phyloP scores from a whole-genome alignment of 2,888 invertebrate genomes.

The Pyrochroa serraticornis region DNA sequence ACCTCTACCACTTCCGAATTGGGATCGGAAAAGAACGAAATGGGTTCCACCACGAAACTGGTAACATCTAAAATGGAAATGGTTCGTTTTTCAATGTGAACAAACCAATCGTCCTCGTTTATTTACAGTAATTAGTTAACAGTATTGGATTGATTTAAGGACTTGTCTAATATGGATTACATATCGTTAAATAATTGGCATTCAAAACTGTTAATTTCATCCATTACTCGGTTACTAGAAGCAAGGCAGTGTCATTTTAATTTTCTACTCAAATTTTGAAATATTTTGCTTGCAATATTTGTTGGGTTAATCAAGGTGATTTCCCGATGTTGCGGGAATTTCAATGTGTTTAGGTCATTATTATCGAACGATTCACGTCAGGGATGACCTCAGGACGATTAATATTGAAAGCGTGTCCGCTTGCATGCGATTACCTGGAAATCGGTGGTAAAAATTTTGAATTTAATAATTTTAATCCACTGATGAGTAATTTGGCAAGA shows the following conservation, averaged over 20 bases:
- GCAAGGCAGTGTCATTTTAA: background rate
- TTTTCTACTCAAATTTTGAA: background rate
- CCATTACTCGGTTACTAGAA: background rate
- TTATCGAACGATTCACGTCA: background rate
- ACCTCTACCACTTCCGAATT: constrained; percentile 43
- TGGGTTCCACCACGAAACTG: constrained; percentile 52
- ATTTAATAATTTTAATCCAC: too few species aligned
- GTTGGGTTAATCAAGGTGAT: background rate
- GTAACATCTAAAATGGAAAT: constrained; percentile 50
- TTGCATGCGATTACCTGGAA: too few species aligned
- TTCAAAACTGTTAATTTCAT: background rate
- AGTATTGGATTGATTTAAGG: constrained; percentile 4
- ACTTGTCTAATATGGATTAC: background rate
- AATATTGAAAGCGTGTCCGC: too few species aligned
- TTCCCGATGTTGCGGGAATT: too few species aligned
- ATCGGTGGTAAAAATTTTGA: too few species aligned
- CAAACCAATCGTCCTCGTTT: background rate
- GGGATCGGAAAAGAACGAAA: constrained; percentile 47
- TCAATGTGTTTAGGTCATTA: too few species aligned
- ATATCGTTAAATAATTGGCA: background rate
- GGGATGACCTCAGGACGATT: background rate
- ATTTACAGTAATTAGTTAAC: constrained; percentile 11
- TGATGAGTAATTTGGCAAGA: too few species aligned
- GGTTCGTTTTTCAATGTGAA: constrained; percentile 51
- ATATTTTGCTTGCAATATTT: background rate